Percentiles rank a stretch among this genome's conserved stretches.
Evolutionary conservation across 2,888 invertebrate genomes (phyloP).

Genomic region (Morpho helenor): DNA sequence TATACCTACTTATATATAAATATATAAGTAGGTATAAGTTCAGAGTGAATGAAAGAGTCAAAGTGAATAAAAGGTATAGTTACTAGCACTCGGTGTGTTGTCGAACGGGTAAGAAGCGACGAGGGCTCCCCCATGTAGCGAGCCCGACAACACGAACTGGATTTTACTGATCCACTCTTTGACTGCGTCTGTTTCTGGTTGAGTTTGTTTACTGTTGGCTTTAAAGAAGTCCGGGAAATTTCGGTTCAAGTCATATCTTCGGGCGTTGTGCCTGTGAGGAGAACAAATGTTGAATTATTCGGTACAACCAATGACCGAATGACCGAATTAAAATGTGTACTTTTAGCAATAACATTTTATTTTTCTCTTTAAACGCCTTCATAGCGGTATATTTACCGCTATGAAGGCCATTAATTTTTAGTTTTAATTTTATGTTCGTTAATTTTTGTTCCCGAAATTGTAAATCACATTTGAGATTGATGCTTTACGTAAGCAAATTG

Average conservation of each 20-base stretch:
- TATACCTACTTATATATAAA: background rate
- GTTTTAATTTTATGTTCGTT: background rate
- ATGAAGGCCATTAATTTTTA: background rate
- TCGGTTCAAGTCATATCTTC: slow-evolving; percentile 94
- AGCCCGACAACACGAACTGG: slow-evolving; percentile 96
- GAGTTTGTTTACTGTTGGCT: slow-evolving; percentile 90
- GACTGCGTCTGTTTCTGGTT: slow-evolving; percentile 97
- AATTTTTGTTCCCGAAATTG: background rate
- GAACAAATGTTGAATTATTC: background rate
- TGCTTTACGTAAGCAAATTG: too few species aligned
- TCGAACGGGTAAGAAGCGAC: slow-evolving; percentile 99
- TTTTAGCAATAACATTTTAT: too few species aligned
- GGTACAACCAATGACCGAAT: background rate
- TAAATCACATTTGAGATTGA: background rate
- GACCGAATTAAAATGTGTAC: too few species aligned
- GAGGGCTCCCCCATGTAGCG: slow-evolving; percentile 95
- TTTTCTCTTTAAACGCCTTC: too few species aligned
- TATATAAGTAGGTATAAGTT: too few species aligned
- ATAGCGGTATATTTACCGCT: too few species aligned
- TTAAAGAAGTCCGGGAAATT: slow-evolving; percentile 98
- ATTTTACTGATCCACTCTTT: slow-evolving; percentile 96
- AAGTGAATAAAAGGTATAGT: slow-evolving; percentile 51
- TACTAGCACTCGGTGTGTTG: slow-evolving; percentile 96
- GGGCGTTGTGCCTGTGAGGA: slow-evolving; percentile 87
- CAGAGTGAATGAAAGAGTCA: too few species aligned